Conservation (phyloP, 2,888 invertebrate genomes). For the Seladonia tumulorum region DNA sequence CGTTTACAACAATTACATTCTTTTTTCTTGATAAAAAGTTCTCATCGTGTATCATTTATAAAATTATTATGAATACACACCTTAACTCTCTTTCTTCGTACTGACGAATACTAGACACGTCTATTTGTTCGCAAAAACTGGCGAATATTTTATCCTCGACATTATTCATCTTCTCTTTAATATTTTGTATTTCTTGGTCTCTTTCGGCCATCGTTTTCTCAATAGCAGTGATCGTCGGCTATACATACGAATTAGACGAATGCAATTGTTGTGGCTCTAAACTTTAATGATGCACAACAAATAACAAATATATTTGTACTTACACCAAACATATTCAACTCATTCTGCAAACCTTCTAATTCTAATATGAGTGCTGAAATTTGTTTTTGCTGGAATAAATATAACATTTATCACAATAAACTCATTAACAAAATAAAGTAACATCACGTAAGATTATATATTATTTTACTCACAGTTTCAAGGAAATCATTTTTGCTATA, state of each 20-base stretch:
- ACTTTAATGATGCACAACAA: conserved; percentile 9
- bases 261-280: neutral
- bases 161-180: conserved; percentile 97
- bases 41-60: neutral
- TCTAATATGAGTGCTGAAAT: conserved; percentile 89
- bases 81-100: conserved; percentile 99
- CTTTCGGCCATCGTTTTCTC: conserved; percentile 87
- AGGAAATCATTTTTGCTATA: conserved; percentile 96
- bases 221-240: conserved; percentile 87
- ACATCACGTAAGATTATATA: neutral
- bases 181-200: conserved; percentile 94
- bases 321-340: conserved; percentile 89
- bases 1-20: conserved; percentile 6
- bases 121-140: conserved; percentile 96
- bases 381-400: conserved; percentile 87
- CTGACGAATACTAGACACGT: conserved; percentile 98
- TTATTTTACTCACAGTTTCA: conserved; percentile 89
- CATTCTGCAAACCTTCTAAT: conserved; percentile 87
- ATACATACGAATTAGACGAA: conserved; percentile 50
- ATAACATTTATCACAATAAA: neutral
- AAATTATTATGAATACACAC: conserved; percentile 69
- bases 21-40: neutral
- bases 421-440: conserved; percentile 19
- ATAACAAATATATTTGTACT: conserved; percentile 83
- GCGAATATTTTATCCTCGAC: conserved; percentile 98